Evolutionary conservation across 2,797 vertebrate species (phyloP).

Genomic region (Cetoscarus ocellatus): DNA sequence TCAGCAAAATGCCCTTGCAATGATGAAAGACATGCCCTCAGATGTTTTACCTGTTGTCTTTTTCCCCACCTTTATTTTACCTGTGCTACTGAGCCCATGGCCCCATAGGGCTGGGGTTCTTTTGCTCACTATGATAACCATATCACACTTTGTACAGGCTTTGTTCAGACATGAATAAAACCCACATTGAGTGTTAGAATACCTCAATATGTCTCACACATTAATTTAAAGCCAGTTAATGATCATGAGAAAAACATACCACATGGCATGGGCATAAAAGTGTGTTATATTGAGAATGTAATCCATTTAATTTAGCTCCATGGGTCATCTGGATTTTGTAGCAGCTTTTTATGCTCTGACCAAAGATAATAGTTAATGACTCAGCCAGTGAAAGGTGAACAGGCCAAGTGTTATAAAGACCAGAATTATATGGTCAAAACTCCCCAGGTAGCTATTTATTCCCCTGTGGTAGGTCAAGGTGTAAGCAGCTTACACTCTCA

Average conservation of each 20-base stretch:
- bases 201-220: constrained; percentile 1
- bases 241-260: not conserved
- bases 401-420: constrained; percentile 68
- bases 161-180: constrained; percentile 27
- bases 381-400: constrained; percentile 57
- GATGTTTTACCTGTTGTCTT: constrained; percentile 17
- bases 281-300: not conserved
- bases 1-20: not conserved
- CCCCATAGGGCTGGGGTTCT: constrained; percentile 16
- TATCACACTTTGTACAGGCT: constrained; percentile 4
- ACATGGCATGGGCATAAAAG: not conserved
- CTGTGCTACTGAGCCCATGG: constrained; percentile 18
- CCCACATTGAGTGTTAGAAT: not conserved
- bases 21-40: constrained; percentile 1
- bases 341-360: constrained; percentile 42
- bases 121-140: constrained; percentile 15
- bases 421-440: constrained; percentile 63
- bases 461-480: constrained; percentile 68
- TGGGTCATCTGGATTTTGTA: constrained; percentile 23
- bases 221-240: not conserved
- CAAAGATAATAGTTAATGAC: constrained; percentile 66
- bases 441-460: constrained; percentile 65
- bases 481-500: constrained; percentile 61
- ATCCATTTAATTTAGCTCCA: constrained; percentile 5
- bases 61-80: constrained; percentile 4